Base-by-base conservation (phyloP, 1,140 invertebrate species). In the Drosophila pseudoobscura region DNA sequence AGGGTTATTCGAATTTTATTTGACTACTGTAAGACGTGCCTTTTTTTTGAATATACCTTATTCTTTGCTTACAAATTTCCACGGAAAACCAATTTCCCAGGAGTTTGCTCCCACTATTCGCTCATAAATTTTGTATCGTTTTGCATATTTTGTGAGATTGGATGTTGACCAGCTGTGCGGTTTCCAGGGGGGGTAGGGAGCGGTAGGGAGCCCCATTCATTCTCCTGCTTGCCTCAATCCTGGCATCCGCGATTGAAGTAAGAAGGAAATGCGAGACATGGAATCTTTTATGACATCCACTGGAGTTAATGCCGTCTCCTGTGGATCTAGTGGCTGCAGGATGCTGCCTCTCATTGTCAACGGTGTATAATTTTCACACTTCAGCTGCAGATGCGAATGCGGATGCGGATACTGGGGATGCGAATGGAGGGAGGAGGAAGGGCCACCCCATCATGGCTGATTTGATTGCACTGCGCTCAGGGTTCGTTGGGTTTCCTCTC, bases 331-430 rank as follows among this genome's bases (percentile, higher is more conserved):
- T 59, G 54, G 11, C 44, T 46, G 58, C 60, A 39, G 35, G 35
- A 39, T 39, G 35, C 35, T 39, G 35, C 35, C 56, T 52, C 39
- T 56, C 58, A 78, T 78, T 82, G 69, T 82, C 69, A 73, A 50
- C 68, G 51, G 29, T 70, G 66, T 69, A 74, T 80, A 77, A 82
- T 78, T 82, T 82, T 80, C 74, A 82, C 78, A 83, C 78, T 68
- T 29, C 55, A 46, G 51, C 29, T 45, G 22, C 51, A 44, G 45
- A 49, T 31, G 46, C 49, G 17, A n/a, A 26, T 39, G 62, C 39
- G 11, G n/a, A 35, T 52, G 41, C 52, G 4, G 24, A 43, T 44
- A 11, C 11, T 35, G 41, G 5, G 39, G 41, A 39, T 66, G 45
- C 15, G 35, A 22, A 35, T 39, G 35, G 3, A 13, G 15, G 15